These are phyloP conservation scores for Sphaerophoria rueppellii DNA, from an alignment of 2,888 invertebrate genomes.

Conservation along the genomic window DNA sequence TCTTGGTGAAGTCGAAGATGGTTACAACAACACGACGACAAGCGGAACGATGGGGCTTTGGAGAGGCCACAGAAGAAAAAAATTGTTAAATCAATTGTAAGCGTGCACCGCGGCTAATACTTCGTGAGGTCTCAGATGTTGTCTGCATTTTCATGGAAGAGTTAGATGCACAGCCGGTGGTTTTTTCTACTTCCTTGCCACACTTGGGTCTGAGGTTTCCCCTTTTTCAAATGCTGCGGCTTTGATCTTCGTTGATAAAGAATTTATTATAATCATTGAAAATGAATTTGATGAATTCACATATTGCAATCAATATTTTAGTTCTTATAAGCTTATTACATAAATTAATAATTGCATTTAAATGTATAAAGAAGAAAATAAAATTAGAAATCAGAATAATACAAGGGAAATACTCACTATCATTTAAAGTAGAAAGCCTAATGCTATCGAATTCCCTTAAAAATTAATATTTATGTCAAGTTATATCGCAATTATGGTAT, in stretches of 20 bases:
- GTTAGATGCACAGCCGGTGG: not conserved
- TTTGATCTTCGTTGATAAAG: not conserved
- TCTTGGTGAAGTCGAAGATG: not conserved
- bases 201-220: conserved; percentile 4
- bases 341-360: too few relatives aligned
- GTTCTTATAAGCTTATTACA: too few relatives aligned
- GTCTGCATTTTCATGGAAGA: conserved; percentile 10
- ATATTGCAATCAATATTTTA: not conserved
- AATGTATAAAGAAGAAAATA: too few relatives aligned
- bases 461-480: too few relatives aligned
- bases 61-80: not conserved
- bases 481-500: too few relatives aligned
- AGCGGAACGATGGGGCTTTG: not conserved
- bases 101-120: not conserved
- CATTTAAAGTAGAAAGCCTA: too few relatives aligned
- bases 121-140: not conserved
- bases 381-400: too few relatives aligned
- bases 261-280: not conserved
- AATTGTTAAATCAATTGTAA: conserved; percentile 7
- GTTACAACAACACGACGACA: not conserved
- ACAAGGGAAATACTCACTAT: too few relatives aligned
- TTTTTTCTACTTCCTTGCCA: conserved; percentile 7
- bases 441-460: too few relatives aligned
- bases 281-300: conserved; percentile 6
- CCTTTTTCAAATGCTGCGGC: not conserved